Evolutionary conservation across 2,797 vertebrate genomes (phyloP).

Genomic region (Leptodactylus fallax): DNA sequence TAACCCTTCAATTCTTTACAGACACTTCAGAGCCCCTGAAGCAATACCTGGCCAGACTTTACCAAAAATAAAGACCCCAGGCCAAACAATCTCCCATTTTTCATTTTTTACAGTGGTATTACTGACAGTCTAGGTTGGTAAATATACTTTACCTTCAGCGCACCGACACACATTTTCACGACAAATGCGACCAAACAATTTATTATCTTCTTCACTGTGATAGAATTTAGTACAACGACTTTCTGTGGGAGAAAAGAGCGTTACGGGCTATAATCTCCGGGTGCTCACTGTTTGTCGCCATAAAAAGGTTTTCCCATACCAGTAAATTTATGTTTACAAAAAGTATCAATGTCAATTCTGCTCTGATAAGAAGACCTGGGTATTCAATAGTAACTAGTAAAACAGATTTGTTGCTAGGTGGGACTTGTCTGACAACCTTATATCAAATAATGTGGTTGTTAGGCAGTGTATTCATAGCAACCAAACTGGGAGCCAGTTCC

Average conservation of each 20-base stretch:
- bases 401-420: not conserved
- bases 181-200: conserved; percentile 76
- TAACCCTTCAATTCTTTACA: too few species aligned
- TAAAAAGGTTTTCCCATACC: not conserved
- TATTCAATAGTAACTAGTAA: not conserved
- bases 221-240: conserved; percentile 69
- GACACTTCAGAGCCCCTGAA: too few species aligned
- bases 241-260: conserved; percentile 62
- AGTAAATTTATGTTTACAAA: not conserved
- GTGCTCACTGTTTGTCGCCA: too few species aligned
- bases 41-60: too few species aligned
- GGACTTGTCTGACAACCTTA: not conserved
- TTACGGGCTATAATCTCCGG: too few species aligned
- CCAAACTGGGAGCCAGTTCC: too few species aligned
- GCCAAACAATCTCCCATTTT: not conserved
- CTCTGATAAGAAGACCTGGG: not conserved
- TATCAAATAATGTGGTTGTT: too few species aligned
- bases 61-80: not conserved
- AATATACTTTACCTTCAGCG: conserved; percentile 65
- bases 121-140: not conserved
- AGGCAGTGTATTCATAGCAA: too few species aligned
- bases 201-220: conserved; percentile 74
- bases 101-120: too few species aligned
- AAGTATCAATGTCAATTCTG: not conserved
- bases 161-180: conserved; percentile 76